Conservation (phyloP, 1,140 invertebrate species). For the Drosophila nikananu region DNA sequence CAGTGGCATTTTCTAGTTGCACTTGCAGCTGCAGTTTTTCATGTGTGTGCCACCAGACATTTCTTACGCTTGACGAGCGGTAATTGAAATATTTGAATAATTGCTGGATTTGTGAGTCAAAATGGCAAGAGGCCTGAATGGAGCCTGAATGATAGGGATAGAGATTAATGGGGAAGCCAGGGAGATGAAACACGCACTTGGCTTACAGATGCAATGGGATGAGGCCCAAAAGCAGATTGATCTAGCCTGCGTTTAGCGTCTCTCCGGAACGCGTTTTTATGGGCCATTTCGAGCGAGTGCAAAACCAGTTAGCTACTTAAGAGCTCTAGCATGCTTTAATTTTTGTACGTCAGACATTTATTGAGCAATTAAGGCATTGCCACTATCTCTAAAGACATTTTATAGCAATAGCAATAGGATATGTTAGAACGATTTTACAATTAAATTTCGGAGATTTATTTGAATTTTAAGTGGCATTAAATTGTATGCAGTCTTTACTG, state of each 20-base stretch:
- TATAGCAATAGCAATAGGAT: background rate
- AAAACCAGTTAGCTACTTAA: constrained; percentile 26
- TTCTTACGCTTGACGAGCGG: constrained; percentile 65
- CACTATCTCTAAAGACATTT: background rate
- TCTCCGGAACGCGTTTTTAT: background rate
- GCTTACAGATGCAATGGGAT: background rate
- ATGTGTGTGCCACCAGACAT: constrained; percentile 62
- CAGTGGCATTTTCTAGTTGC: constrained; percentile 29
- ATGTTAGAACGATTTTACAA: background rate
- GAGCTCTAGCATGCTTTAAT: constrained; percentile 8
- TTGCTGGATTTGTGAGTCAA: constrained; percentile 67
- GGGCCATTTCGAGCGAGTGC: background rate
- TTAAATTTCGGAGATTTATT: background rate
- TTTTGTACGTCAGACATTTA: constrained; percentile 3
- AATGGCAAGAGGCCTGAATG: constrained; percentile 44
- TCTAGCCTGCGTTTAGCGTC: background rate
- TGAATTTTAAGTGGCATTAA: background rate
- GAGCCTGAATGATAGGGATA: background rate
- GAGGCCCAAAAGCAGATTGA: constrained; percentile 16
- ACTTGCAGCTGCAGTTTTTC: constrained; percentile 76
- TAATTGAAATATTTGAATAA: constrained; percentile 76
- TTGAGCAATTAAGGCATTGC: constrained; percentile 7
- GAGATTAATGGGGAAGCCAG: constrained; percentile 13
- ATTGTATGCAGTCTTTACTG: too few species aligned
- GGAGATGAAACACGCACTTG: constrained; percentile 11